Conservation (phyloP, 2,888 invertebrate genomes). For the Andrena trimmerana region DNA sequence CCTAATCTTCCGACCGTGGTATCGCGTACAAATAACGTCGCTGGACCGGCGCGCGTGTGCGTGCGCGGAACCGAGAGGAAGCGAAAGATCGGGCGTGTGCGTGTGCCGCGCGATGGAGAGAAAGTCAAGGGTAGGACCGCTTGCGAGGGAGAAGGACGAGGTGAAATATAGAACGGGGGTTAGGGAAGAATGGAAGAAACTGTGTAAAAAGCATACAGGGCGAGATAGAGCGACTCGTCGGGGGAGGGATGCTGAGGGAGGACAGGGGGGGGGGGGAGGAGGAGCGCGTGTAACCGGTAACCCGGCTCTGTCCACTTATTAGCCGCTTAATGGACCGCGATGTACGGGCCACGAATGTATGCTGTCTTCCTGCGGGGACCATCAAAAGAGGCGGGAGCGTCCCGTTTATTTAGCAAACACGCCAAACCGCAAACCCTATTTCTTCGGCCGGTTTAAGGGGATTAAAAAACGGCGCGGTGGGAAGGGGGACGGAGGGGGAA, state of each 20-base stretch:
- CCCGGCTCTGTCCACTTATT: constrained; percentile 76
- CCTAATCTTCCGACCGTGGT: constrained; percentile 48
- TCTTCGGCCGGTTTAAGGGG: constrained; percentile 69
- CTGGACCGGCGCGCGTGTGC: too few species aligned
- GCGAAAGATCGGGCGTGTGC: too few species aligned
- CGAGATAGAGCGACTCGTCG: constrained; percentile 6
- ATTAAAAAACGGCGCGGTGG: constrained; percentile 58
- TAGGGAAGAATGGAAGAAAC: constrained; percentile 43
- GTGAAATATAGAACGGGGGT: not conserved
- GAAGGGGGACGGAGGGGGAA: not conserved
- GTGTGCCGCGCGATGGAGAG: not conserved
- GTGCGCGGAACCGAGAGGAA: too few species aligned
- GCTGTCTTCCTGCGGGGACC: constrained; percentile 68
- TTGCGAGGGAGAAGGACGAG: not conserved
- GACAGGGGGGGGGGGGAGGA: not conserved
- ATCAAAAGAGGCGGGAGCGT: constrained; percentile 73
- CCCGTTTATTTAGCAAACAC: constrained; percentile 76
- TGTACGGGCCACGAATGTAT: constrained; percentile 70
- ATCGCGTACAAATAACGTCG: constrained; percentile 61
- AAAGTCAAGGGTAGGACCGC: not conserved
- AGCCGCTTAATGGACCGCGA: constrained; percentile 77
- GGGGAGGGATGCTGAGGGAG: not conserved
- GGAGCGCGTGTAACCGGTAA: constrained; percentile 72
- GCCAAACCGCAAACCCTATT: constrained; percentile 74
- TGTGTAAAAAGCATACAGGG: constrained; percentile 8